These are phyloP conservation scores for Formicarius rufipectus DNA, from an alignment of 2,113 vertebrate species.

Conservation along the genomic window DNA sequence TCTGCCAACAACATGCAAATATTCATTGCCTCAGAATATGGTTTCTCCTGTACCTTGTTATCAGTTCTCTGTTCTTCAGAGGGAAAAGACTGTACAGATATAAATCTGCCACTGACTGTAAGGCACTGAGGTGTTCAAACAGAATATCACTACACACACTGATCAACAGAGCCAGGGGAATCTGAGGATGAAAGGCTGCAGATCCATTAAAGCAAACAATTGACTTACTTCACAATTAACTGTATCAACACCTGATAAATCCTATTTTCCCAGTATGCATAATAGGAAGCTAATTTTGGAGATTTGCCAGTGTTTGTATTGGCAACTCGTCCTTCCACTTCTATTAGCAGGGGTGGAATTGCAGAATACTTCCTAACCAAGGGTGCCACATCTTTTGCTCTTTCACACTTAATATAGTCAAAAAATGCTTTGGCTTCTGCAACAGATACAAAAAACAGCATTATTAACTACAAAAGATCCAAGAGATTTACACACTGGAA, in stretches of 20 bases:
- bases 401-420: slow-evolving; percentile 80
- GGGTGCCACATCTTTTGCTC: slow-evolving; percentile 75
- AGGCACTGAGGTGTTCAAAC: not conserved
- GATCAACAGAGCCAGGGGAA: not conserved
- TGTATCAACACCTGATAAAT: slow-evolving; percentile 81
- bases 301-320: slow-evolving; percentile 85
- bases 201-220: not conserved
- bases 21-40: not conserved
- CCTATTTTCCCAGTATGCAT: slow-evolving; percentile 85
- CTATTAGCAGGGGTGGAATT: slow-evolving; percentile 83
- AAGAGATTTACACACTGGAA: not conserved
- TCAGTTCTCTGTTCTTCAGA: not conserved
- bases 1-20: not conserved
- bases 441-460: not conserved
- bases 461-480: not conserved
- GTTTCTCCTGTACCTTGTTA: not conserved
- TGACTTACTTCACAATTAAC: slow-evolving; percentile 86
- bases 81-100: not conserved
- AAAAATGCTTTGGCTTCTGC: slow-evolving; percentile 89
- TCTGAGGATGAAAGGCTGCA: not conserved
- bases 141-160: not conserved
- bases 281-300: slow-evolving; percentile 82
- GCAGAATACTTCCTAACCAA: slow-evolving; percentile 82
- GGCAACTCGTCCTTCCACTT: slow-evolving; percentile 82
- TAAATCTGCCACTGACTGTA: not conserved